These are phyloP conservation scores for Romanogobio albipinnatus DNA, from an alignment of 2,113 vertebrate species.

Conservation along the genomic window DNA sequence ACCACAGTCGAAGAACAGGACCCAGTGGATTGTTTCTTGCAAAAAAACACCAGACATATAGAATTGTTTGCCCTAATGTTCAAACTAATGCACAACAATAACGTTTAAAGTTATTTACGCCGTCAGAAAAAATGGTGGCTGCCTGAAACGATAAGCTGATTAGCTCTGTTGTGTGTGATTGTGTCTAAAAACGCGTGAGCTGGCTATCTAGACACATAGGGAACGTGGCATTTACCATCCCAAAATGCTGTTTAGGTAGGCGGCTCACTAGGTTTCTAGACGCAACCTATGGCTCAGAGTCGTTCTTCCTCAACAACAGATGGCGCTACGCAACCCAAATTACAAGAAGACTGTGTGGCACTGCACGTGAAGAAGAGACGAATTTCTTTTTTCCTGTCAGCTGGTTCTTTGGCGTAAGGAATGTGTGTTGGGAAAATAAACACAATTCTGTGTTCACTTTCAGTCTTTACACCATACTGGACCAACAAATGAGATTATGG, in stretches of 20 bases:
- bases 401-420: neutral
- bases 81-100: neutral
- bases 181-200: neutral
- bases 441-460: neutral
- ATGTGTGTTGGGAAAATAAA: neutral
- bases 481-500: conserved; percentile 22
- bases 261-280: neutral
- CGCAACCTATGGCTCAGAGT: neutral
- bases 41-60: neutral
- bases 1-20: conserved; percentile 17
- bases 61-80: neutral
- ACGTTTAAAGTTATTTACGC: conserved; percentile 27
- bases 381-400: neutral
- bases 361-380: neutral
- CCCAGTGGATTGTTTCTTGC: conserved; percentile 2
- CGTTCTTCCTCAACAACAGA: conserved; percentile 15
- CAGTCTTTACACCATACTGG: neutral
- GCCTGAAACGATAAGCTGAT: neutral
- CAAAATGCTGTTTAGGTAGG: conserved; percentile 3
- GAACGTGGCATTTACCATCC: neutral
- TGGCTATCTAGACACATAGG: neutral
- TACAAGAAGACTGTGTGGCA: neutral
- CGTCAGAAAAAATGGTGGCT: conserved; percentile 30
- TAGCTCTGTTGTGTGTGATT: neutral
- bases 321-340: neutral